A percentile compares a stretch with the other conserved stretches of the same genome.
Conservation (phyloP, 2,113 vertebrate species). For the Protomyctophum bolini region DNA sequence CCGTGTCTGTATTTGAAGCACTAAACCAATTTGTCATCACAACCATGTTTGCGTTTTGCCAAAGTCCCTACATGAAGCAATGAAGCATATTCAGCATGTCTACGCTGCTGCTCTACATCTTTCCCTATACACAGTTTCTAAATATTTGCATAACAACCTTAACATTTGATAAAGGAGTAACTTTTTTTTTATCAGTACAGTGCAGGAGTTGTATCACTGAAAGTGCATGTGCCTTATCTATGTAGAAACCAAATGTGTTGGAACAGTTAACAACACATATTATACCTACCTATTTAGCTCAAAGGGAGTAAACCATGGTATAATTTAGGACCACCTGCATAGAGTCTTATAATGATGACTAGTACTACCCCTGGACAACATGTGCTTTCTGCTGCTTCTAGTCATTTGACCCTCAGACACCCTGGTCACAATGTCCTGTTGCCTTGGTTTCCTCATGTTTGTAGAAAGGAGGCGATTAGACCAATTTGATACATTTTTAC, state of each 20-base stretch:
- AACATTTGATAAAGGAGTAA: conserved; percentile 36
- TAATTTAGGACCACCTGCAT: no score
- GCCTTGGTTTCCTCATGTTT: conserved; percentile 71
- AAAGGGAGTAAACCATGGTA: conserved; percentile 12
- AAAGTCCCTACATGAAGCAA: conserved; percentile 35
- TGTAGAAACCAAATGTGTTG: not conserved
- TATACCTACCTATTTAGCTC: not conserved
- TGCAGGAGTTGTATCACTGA: not conserved
- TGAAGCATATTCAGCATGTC: conserved; percentile 13
- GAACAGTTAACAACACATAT: not conserved
- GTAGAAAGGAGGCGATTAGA: conserved; percentile 61
- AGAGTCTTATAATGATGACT: no score
- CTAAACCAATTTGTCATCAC: not conserved
- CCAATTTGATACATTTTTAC: conserved; percentile 59
- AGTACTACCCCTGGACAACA: conserved; percentile 14
- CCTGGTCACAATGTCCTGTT: conserved; percentile 66
- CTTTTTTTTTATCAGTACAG: conserved; percentile 30
- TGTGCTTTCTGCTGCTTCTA: conserved; percentile 38
- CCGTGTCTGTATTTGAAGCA: not conserved
- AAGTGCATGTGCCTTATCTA: not conserved
- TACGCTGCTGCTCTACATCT: not conserved
- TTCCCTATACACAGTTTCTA: not conserved
- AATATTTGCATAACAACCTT: conserved; percentile 55
- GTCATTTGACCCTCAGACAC: conserved; percentile 40
- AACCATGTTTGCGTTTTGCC: conserved; percentile 16